Evolutionary conservation across 2,888 invertebrate genomes (phyloP).

Genomic region (Cylloceria caligata): DNA sequence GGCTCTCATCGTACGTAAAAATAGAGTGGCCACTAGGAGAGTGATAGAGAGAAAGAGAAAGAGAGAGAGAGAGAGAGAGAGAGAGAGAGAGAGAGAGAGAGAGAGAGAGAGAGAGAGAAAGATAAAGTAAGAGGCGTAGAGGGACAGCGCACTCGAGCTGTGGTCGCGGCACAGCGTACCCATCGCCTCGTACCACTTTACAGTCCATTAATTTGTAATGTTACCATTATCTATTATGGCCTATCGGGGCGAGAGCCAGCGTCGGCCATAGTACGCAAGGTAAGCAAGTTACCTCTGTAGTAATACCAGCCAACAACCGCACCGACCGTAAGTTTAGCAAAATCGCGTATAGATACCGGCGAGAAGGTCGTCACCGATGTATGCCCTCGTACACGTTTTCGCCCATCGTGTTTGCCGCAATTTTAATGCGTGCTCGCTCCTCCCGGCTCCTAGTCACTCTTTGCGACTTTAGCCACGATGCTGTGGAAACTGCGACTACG

Average conservation of each 20-base stretch:
- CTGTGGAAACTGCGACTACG: slow-evolving; percentile 1
- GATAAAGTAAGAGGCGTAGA: slow-evolving; percentile 14
- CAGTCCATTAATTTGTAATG: slow-evolving; percentile 76
- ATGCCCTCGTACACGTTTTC: slow-evolving; percentile 9
- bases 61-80: too few species aligned
- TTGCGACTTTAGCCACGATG: slow-evolving; percentile 4
- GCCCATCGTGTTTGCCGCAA: slow-evolving; percentile 9
- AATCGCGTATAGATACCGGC: slow-evolving; percentile 52
- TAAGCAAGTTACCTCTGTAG: slow-evolving; percentile 67
- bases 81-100: too few species aligned
- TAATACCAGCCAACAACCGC: slow-evolving; percentile 57
- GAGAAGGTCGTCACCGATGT: slow-evolving; percentile 50
- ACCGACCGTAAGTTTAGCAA: slow-evolving; percentile 66
- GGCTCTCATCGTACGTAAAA: slow-evolving; percentile 67
- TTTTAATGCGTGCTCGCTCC: slow-evolving; percentile 53
- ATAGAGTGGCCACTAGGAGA: slow-evolving; percentile 62
- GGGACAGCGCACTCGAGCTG: slow-evolving; percentile 37
- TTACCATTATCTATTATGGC: slow-evolving; percentile 72
- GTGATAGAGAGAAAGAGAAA: too few species aligned
- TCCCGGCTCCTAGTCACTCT: neutral
- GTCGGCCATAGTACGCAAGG: slow-evolving; percentile 49
- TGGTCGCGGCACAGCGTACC: slow-evolving; percentile 60
- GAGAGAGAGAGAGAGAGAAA: too few species aligned
- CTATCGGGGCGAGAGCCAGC: slow-evolving; percentile 64
- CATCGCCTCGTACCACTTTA: slow-evolving; percentile 72